These are phyloP conservation scores for Zaprionus vittiger DNA, from an alignment of 1,140 invertebrate species.

Conservation along the genomic window DNA sequence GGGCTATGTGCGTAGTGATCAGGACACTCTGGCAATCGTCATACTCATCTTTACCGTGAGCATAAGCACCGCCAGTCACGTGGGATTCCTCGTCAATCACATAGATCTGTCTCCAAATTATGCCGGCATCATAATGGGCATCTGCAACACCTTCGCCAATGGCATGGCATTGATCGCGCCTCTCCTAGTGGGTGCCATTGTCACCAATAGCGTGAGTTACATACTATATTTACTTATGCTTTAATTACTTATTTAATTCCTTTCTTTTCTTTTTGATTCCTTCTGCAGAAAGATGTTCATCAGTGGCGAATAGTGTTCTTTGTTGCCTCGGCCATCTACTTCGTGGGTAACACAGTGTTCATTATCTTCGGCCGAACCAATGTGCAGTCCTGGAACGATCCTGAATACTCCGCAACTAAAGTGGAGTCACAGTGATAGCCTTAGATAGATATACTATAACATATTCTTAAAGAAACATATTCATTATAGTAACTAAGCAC, in stretches of 20 bases:
- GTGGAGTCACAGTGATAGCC: slow-evolving; percentile 22
- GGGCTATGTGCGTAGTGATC: slow-evolving; percentile 86
- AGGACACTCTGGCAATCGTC: slow-evolving; percentile 85
- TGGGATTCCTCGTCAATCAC: slow-evolving; percentile 88
- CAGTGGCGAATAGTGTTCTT: slow-evolving; percentile 91
- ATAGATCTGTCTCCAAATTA: slow-evolving; percentile 91
- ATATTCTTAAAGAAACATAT: not conserved
- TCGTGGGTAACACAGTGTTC: slow-evolving; percentile 88
- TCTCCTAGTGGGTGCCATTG: slow-evolving; percentile 86
- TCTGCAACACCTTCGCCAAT: slow-evolving; percentile 91
- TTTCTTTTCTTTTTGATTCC: not conserved
- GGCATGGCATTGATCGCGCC: slow-evolving; percentile 89
- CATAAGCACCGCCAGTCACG: slow-evolving; percentile 89
- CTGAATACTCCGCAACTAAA: slow-evolving; percentile 23
- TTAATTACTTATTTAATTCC: not conserved
- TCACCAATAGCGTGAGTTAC: slow-evolving; percentile 86
- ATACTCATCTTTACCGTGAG: slow-evolving; percentile 89
- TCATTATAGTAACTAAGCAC: not conserved
- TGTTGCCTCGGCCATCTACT: slow-evolving; percentile 88
- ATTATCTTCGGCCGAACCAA: slow-evolving; percentile 87
- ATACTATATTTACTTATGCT: too few relatives aligned
- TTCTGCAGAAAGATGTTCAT: slow-evolving; percentile 84
- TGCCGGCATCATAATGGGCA: slow-evolving; percentile 88
- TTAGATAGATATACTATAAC: not conserved
- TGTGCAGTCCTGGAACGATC: slow-evolving; percentile 88